These are phyloP conservation scores for Muscidifurax raptorellus DNA, from an alignment of 1,140 invertebrate genomes.

Conservation along the genomic window DNA sequence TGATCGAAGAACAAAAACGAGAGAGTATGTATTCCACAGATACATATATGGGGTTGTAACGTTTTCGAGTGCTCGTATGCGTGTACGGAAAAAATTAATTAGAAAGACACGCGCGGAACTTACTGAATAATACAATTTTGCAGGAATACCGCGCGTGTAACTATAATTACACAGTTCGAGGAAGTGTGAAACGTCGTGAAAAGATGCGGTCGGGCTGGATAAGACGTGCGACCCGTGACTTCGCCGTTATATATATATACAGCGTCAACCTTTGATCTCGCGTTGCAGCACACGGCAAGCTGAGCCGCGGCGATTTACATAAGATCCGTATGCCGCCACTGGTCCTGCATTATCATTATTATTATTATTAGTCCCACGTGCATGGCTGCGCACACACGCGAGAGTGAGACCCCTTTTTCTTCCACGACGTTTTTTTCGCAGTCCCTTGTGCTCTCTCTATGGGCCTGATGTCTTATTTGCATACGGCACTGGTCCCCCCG, in stretches of 20 bases:
- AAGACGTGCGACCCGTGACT: constrained; percentile 44
- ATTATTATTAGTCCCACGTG: too few relatives aligned
- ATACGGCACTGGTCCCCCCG: constrained; percentile 29
- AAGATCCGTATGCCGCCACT: constrained; percentile 31
- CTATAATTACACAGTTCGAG: too few relatives aligned
- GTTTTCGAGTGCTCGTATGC: neutral
- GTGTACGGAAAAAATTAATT: too few relatives aligned
- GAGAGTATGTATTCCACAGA: neutral
- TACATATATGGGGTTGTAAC: neutral
- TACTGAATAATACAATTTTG: too few relatives aligned
- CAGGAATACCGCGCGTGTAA: too few relatives aligned
- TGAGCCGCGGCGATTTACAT: constrained; percentile 45
- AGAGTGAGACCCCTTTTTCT: neutral
- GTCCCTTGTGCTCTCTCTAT: constrained; percentile 32
- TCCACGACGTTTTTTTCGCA: constrained; percentile 52
- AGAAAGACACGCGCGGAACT: too few relatives aligned
- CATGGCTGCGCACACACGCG: too few relatives aligned
- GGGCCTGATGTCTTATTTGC: constrained; percentile 46
- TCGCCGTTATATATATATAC: neutral
- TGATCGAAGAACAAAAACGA: constrained; percentile 42
- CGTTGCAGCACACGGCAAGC: neutral
- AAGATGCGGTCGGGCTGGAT: constrained; percentile 27
- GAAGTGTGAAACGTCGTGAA: neutral
- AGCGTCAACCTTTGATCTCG: constrained; percentile 31
- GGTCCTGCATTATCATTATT: neutral